Evolutionary conservation across 2,113 vertebrate genomes (phyloP).

Genomic region (Grantiella picta): DNA sequence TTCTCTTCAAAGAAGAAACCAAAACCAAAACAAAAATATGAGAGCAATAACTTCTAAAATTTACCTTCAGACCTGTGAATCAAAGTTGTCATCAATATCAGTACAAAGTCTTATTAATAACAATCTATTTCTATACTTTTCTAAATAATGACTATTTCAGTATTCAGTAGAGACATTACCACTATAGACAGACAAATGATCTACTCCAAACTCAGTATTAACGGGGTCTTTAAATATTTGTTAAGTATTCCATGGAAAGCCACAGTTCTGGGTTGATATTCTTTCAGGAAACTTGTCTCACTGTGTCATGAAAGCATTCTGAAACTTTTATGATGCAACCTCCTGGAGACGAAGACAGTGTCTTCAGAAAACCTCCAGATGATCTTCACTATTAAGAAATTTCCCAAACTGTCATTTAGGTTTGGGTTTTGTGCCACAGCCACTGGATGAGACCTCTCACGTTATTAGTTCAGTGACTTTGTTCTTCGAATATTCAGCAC

Average conservation of each 20-base stretch:
- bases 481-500: not conserved
- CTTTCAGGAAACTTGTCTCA: not conserved
- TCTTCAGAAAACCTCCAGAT: not conserved
- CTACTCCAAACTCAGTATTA: not conserved
- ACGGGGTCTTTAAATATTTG: not conserved
- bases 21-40: not conserved
- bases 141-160: not conserved
- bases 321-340: not conserved
- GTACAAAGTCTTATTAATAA: not conserved
- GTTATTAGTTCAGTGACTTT: not conserved
- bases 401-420: not conserved
- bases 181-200: not conserved
- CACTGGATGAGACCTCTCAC: not conserved
- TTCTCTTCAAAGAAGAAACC: not conserved
- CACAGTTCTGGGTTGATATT: not conserved
- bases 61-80: not conserved
- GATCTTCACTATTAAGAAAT: not conserved
- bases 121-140: not conserved
- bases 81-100: not conserved
- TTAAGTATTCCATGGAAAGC: not conserved
- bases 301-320: not conserved
- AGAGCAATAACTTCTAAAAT: not conserved
- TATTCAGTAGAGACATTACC: not conserved
- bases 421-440: not conserved
- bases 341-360: not conserved